Conservation (phyloP, 2,888 invertebrate species). For the Parthenolecanium corni region DNA sequence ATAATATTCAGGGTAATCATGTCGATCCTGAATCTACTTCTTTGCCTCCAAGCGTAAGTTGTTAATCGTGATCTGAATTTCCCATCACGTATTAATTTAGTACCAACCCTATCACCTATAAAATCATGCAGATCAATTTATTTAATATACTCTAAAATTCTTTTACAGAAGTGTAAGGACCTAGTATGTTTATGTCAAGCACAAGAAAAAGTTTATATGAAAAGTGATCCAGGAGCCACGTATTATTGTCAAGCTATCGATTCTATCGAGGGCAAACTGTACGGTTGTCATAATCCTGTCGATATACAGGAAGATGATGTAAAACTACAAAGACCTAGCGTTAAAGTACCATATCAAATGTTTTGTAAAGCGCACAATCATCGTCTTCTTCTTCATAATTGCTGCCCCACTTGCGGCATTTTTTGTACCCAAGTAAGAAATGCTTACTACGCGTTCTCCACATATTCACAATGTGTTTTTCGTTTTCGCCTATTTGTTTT, state of each 20-base stretch:
- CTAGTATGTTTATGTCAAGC: conserved; percentile 45
- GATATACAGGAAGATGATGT: conserved; percentile 47
- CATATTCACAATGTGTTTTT: neutral
- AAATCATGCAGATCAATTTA: too few relatives aligned
- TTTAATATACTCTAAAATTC: too few relatives aligned
- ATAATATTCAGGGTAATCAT: conserved; percentile 40
- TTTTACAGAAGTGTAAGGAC: conserved; percentile 38
- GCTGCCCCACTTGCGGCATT: conserved; percentile 78
- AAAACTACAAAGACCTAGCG: conserved; percentile 49
- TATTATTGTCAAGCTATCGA: conserved; percentile 59
- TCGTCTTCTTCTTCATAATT: conserved; percentile 66
- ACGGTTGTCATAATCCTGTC: conserved; percentile 68
- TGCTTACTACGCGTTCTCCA: neutral
- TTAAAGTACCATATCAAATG: conserved; percentile 52
- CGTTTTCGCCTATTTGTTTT: neutral
- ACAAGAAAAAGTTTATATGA: conserved; percentile 44
- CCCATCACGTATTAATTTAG: neutral
- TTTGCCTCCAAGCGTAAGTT: conserved; percentile 37
- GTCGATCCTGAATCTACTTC: conserved; percentile 41
- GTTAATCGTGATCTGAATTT: neutral
- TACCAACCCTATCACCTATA: neutral
- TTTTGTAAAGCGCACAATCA: conserved; percentile 67
- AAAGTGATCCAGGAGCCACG: conserved; percentile 22
- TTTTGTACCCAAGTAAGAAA: conserved; percentile 69
- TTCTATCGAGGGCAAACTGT: conserved; percentile 56